Base-by-base conservation (phyloP, 2,888 invertebrate genomes). In the Cabera pusaria region DNA sequence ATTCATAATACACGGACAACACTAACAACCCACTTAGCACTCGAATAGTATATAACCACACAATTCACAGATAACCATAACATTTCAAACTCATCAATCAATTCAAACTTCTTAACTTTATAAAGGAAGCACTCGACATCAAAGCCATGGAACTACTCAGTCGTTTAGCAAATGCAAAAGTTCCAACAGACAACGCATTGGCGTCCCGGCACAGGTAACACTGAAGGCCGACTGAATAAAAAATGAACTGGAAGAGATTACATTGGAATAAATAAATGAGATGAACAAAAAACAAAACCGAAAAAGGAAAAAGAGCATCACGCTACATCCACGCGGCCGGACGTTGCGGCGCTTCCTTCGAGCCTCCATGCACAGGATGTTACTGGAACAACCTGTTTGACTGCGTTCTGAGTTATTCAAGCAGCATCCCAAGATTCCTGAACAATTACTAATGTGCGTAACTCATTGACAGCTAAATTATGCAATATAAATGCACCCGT, bases 251-350 rank as follows among this genome's bases (percentile, higher is more conserved):
- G 86, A 85, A 81, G 84, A 88, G 86, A 89, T 90, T 89, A 90
- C 89, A 88, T 87, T 84, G 89, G 89, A 89, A 89, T 88, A 89
- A 88, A 89, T 88, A 89, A 89, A 90, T 88, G 88, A 88, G 88
- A 87, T 85, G 86, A 88, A 90, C 87, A 86, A 88, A 88, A 88
- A 86, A 80, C 74, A 81, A 73, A 74, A 78, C 75, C 81, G 59
- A 83, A 83, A 41, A 84, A 79, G 75, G 72, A 84, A 87, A 84
- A 87, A 83, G 80, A 66, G 74, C 79, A 86, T 77, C 83, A 82
- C 77, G 85, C 84, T 78, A 84, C 80, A 86, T 85, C 83, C 87
- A 86, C 82, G 84, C 82, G 86, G 86, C 88, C 88, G 88, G 88
- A 88, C 88, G 87, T 88, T 80, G 85, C 74, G 84, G 84, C 86